Percentiles rank a stretch among this genome's conserved stretches.
Conservation (phyloP, 2,888 invertebrate genomes). For the Ophion slaviceki region DNA sequence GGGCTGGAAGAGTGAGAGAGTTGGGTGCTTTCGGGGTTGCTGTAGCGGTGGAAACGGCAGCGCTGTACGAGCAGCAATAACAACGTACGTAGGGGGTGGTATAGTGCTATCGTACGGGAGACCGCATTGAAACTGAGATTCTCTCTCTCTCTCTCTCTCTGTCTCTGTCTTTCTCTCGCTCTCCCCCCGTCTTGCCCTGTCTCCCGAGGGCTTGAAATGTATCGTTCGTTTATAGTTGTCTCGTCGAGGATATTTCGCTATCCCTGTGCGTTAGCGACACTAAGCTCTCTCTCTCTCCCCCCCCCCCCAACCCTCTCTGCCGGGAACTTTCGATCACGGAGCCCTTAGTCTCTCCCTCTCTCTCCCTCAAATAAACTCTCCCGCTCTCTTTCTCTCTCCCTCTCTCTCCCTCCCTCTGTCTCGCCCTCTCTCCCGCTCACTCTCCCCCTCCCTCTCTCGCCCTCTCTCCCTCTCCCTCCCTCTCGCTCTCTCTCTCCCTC, state of each 20-base stretch:
- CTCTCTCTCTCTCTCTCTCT: background rate
- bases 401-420: conserved; percentile 26
- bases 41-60: conserved; percentile 18
- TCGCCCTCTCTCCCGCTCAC: conserved; percentile 41
- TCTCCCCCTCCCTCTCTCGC: conserved; percentile 21
- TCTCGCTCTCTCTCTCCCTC: conserved; percentile 42
- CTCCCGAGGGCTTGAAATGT: conserved; percentile 57
- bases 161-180: background rate
- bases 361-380: too few species aligned
- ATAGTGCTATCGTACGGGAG: conserved; percentile 34
- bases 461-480: conserved; percentile 16
- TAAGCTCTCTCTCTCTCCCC: conserved; percentile 39
- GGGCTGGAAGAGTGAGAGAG: background rate
- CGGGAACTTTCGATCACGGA: conserved; percentile 13
- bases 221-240: conserved; percentile 65
- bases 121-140: conserved; percentile 31
- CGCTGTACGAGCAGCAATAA: conserved; percentile 42
- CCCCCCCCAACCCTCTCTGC: background rate
- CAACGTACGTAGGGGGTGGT: conserved; percentile 10
- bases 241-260: conserved; percentile 61
- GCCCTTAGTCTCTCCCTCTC: too few species aligned
- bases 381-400: too few species aligned
- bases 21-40: background rate
- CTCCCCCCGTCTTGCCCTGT: background rate
- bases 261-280: conserved; percentile 61